phyloP scores from a whole-genome alignment of 1,140 invertebrate species.

The Paracyclopina nana region DNA sequence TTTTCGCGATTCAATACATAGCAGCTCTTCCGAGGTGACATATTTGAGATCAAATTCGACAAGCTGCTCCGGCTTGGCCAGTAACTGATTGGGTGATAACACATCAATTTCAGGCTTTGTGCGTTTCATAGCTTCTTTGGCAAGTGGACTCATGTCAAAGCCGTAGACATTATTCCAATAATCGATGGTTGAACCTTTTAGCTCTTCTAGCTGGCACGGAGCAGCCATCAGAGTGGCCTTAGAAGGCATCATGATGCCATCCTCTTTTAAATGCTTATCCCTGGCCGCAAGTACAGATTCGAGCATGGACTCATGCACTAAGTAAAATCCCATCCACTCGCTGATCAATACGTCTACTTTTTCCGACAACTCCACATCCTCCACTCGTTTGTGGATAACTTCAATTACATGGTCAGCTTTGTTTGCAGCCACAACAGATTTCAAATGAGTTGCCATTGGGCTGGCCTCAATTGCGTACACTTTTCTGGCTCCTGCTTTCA shows the following conservation, averaged over 20 bases:
- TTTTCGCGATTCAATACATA: conserved; percentile 23
- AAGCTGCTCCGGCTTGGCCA: conserved; percentile 27
- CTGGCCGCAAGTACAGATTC: conserved; percentile 76
- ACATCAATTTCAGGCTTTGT: conserved; percentile 22
- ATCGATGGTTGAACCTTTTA: conserved; percentile 30
- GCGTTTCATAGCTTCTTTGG: conserved; percentile 17
- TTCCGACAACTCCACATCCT: conserved; percentile 39
- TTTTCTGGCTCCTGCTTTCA: conserved; percentile 67
- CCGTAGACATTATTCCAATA: conserved; percentile 42
- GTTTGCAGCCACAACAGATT: conserved; percentile 46
- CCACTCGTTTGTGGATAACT: conserved; percentile 38
- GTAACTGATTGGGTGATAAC: conserved; percentile 25
- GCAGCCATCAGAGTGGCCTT: conserved; percentile 30
- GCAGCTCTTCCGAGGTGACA: conserved; percentile 22
- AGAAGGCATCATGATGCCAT: conserved; percentile 32
- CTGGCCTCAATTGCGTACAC: conserved; percentile 87
- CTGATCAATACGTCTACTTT: conserved; percentile 61
- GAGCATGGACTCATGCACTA: conserved; percentile 94
- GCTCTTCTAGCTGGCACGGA: conserved; percentile 44
- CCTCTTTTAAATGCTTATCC: conserved; percentile 55
- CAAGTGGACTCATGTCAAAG: conserved; percentile 21
- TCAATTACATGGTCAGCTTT: conserved; percentile 23
- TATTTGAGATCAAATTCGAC: conserved; percentile 25
- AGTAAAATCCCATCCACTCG: conserved; percentile 99
- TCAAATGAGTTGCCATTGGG: conserved; percentile 54